phyloP scores from a whole-genome alignment of 2,113 vertebrate species.

The Psammodynastes pulverulentus region DNA sequence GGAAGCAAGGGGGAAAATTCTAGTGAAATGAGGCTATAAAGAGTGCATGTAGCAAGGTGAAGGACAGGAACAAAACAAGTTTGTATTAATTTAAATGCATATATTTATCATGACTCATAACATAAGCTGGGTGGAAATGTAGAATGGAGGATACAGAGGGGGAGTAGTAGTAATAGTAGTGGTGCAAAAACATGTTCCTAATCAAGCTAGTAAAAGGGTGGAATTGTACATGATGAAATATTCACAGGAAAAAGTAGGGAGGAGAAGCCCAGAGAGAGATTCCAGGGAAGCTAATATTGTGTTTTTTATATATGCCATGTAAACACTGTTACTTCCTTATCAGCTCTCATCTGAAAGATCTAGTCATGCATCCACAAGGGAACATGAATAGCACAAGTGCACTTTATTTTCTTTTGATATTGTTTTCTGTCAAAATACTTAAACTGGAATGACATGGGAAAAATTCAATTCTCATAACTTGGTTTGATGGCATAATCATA shows the following conservation, averaged over 20 bases:
- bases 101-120: constrained; percentile 63
- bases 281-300: not conserved
- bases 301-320: not conserved
- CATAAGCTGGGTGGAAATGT: constrained; percentile 67
- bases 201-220: constrained; percentile 42
- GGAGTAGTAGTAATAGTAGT: constrained; percentile 11
- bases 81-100: constrained; percentile 58
- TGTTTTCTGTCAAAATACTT: not conserved
- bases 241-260: constrained; percentile 32
- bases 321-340: constrained; percentile 30
- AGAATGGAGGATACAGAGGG: constrained; percentile 62
- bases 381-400: not conserved
- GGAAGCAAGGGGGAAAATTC: constrained; percentile 26
- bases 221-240: constrained; percentile 20
- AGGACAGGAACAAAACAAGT: constrained; percentile 18
- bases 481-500: not conserved
- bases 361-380: constrained; percentile 28
- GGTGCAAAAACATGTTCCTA: constrained; percentile 59
- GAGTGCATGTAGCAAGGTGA: constrained; percentile 37
- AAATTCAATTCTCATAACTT: not conserved
- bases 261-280: constrained; percentile 18
- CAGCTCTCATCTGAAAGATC: constrained; percentile 4
- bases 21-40: constrained; percentile 10
- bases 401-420: not conserved
- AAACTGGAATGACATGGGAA: not conserved